Base-by-base conservation (phyloP, 2,888 invertebrate species). In the Hyposoter dolosus region DNA sequence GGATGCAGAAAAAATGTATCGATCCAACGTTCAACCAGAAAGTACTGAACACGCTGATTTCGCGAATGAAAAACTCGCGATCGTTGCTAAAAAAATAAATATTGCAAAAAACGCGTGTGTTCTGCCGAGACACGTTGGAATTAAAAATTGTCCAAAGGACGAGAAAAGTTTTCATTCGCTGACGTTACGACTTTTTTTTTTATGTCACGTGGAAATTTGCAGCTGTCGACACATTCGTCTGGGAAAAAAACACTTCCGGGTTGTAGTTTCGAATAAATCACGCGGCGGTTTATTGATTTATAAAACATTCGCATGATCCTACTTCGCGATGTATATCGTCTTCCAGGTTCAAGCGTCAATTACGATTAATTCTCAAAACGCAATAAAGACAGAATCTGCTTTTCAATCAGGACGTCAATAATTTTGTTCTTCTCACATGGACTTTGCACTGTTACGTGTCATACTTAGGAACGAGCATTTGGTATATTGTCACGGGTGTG, bases 1-100 rank as follows among this genome's bases (percentile, higher is more conserved):
- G 9, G 10, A 17, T 60, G 28, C 17, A 19, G 6, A 43, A 63
- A 15, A 45, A 72, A 60, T 72, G 3, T 65, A 78, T 74, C 53
- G 47, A 65, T 65, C 43, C 43, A 28, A 19, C 35, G 63, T n/a
- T 47, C 19, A 76, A 47, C n/a, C 66, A 68, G 85, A 69, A 82
- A 85, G 75, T 74, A n/a, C 47, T 63, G 12, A n/a, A 56, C 76
- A 83, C 60, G 76, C 60, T 72, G 60, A 85, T 85, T 68, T 72
- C 28, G 45, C 82, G 43, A 78, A 72, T 40, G 68, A 50, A 65
- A 78, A 85, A 83, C 71, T 68, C 19, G 82, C 76, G 2, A 32
- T 76, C 79, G 69, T 80, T 23, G 77, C 83, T 32, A 50, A 82
- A 86, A 85, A 72, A 78, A 35, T 35, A 53, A 72, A 60, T 23